Evolutionary conservation across 2,797 vertebrate genomes (phyloP).

Genomic region (Garrulus glandarius): DNA sequence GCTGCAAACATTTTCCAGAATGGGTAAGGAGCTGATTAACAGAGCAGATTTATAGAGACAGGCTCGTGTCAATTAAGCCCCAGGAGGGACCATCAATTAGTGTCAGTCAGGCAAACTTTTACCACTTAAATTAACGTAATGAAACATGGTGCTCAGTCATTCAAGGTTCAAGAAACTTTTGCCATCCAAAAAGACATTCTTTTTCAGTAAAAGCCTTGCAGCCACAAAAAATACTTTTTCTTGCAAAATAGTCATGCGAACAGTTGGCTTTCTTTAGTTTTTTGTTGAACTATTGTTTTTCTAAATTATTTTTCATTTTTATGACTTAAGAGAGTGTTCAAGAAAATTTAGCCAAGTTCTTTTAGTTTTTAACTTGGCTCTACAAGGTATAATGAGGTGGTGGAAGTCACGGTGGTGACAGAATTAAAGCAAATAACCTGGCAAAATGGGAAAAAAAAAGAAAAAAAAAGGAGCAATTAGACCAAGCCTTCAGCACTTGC

Average conservation of each 20-base stretch:
- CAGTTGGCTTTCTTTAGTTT: not conserved
- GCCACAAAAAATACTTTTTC: not conserved
- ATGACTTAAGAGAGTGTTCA: not conserved
- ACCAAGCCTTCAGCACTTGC: not conserved
- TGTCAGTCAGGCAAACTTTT: slow-evolving; percentile 51
- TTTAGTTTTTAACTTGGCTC: not conserved
- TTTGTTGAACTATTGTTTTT: not conserved
- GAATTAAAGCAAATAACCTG: not conserved
- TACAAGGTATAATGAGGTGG: not conserved
- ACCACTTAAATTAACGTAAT: slow-evolving; percentile 41
- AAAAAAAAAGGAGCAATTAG: not conserved
- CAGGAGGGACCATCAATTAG: slow-evolving; percentile 64
- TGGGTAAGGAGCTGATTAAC: slow-evolving; percentile 41
- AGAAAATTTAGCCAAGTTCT: not conserved
- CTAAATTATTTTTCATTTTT: not conserved
- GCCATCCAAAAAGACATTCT: not conserved
- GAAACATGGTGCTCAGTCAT: slow-evolving; percentile 24
- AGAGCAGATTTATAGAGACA: slow-evolving; percentile 49
- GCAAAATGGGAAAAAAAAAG: not conserved
- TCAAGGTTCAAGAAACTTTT: not conserved
- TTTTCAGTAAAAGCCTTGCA: not conserved
- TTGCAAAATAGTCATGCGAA: not conserved
- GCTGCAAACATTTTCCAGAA: not conserved
- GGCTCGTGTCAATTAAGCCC: slow-evolving; percentile 52
- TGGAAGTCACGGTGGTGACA: not conserved